Percentiles rank a stretch among this genome's conserved stretches.
phyloP scores from a whole-genome alignment of 2,113 vertebrate genomes.

The Tupaia tana region DNA sequence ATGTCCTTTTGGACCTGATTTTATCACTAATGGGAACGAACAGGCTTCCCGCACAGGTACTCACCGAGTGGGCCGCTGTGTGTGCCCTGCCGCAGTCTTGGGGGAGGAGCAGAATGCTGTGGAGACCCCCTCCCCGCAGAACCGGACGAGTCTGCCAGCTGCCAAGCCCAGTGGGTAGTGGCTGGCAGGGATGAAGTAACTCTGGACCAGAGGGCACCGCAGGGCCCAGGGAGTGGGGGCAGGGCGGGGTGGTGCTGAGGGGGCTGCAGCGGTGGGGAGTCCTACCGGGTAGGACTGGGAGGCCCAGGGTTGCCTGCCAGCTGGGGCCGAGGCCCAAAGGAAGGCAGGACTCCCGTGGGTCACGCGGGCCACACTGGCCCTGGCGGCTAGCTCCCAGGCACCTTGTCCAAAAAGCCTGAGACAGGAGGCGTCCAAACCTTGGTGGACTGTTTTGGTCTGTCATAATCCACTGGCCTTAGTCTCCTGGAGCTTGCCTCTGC shows the following conservation, averaged over 20 bases:
- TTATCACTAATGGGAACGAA: background rate
- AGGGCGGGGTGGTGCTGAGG: too few relatives aligned
- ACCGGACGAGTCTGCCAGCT: background rate
- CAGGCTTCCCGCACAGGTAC: background rate
- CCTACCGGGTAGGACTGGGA: background rate
- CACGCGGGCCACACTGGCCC: background rate
- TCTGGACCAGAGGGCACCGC: too few relatives aligned
- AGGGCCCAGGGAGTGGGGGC: too few relatives aligned
- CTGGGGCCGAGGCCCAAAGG: background rate
- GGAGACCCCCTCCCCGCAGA: background rate
- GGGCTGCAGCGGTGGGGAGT: background rate
- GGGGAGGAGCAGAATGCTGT: background rate
- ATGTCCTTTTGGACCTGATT: background rate
- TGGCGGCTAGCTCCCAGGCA: too few relatives aligned
- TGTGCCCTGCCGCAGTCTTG: background rate
- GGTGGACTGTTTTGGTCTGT: background rate
- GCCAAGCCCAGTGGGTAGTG: too few relatives aligned
- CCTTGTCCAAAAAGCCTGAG: background rate
- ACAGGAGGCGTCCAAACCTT: background rate
- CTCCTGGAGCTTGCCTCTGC: background rate
- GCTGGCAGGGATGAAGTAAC: background rate
- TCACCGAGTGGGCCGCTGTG: background rate
- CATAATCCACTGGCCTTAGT: background rate
- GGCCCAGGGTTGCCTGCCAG: background rate
- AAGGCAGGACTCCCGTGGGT: background rate